A percentile compares a stretch with the other conserved stretches of the same genome.
Conservation (phyloP, 2,113 vertebrate species). For the Dipodomys stephensi region DNA sequence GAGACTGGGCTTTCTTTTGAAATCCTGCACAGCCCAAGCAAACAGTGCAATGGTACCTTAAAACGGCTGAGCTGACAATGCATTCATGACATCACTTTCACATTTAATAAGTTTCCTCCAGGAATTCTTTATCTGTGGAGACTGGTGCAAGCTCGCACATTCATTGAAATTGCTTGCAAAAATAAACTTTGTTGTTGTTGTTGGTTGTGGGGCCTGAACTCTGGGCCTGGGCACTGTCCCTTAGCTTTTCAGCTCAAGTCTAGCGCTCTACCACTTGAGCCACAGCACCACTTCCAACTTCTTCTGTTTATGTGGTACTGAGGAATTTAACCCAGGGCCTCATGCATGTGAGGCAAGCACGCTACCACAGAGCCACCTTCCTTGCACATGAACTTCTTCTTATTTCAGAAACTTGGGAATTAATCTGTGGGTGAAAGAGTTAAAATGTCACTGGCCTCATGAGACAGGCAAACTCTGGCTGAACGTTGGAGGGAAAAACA, state of each 20-base stretch:
- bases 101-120: conserved; percentile 63
- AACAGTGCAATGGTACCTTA: conserved; percentile 50
- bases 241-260: no score
- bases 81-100: conserved; percentile 40
- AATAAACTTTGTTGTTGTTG: not conserved
- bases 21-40: conserved; percentile 74
- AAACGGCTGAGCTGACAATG: conserved; percentile 62
- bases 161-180: conserved; percentile 6
- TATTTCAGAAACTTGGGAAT: conserved; percentile 27
- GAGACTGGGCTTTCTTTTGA: conserved; percentile 61
- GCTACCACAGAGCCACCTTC: no score
- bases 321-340: no score
- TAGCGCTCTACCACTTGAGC: no score
- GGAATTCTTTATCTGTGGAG: conserved; percentile 20
- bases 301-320: no score
- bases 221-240: no score
- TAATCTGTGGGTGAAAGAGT: conserved; percentile 48
- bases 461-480: not conserved
- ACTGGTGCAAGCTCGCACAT: not conserved
- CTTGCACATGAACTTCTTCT: not conserved
- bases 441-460: not conserved
- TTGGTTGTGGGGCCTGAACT: no score
- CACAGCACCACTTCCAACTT: no score
- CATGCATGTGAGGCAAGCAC: no score
- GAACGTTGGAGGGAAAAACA: conserved; percentile 9